Conservation (phyloP, 2,797 vertebrate species). For the Dryobates pubescens region DNA sequence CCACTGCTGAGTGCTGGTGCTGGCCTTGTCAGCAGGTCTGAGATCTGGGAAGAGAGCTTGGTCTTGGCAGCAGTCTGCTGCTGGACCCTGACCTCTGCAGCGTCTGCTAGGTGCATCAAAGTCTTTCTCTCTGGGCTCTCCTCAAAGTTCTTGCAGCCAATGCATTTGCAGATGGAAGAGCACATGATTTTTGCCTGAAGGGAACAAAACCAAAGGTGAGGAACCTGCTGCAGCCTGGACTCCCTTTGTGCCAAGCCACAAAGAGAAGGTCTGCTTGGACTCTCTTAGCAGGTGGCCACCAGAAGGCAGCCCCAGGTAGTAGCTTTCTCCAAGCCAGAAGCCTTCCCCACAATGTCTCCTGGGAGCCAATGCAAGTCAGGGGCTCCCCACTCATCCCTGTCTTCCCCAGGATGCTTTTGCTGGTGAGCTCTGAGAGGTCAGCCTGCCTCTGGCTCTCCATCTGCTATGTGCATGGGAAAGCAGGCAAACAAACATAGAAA, state of each 20-base stretch:
- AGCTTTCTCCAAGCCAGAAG: not conserved
- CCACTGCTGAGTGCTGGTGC: conserved; percentile 88
- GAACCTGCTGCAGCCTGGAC: not conserved
- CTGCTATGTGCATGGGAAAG: too few species aligned
- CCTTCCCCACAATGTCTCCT: not conserved
- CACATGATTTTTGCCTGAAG: conserved; percentile 99
- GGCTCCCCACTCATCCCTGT: not conserved
- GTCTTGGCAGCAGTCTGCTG: conserved; percentile 98
- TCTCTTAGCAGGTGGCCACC: not conserved
- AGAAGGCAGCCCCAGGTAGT: not conserved
- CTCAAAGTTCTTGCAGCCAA: conserved; percentile 99
- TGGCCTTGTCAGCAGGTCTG: conserved; percentile 93
- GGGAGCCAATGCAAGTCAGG: not conserved
- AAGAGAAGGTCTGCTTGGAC: not conserved
- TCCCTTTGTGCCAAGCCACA: not conserved
- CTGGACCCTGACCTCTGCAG: conserved; percentile 95
- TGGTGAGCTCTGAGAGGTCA: not conserved
- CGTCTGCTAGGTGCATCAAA: conserved; percentile 96
- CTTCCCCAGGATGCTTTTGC: not conserved
- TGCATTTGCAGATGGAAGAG: conserved; percentile 98
- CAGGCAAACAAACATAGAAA: too few species aligned
- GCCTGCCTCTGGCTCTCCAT: not conserved
- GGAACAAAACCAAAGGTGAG: conserved; percentile 1
- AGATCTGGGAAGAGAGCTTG: conserved; percentile 97
- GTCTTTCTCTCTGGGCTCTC: conserved; percentile 98